These are phyloP conservation scores for Calvadosia cruxmelitensis DNA, from an alignment of 30 jellyfish, hydroid and myxozoan species.

Conservation along the genomic window DNA sequence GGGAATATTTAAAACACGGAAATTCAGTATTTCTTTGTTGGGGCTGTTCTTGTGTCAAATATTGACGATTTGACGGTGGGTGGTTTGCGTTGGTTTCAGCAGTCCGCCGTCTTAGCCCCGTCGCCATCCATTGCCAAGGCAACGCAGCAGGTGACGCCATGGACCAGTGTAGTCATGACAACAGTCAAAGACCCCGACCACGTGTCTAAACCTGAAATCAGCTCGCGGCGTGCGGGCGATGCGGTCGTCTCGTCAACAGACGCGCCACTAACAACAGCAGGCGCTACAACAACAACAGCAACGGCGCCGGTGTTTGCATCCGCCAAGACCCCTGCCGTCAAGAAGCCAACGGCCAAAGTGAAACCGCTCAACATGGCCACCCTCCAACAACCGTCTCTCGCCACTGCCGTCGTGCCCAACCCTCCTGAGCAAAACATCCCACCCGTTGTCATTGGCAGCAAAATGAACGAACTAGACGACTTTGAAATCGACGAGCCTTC, in stretches of 20 bases:
- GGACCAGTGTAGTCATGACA: conserved; percentile 1
- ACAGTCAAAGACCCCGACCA: conserved; percentile 4
- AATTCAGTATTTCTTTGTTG: no score
- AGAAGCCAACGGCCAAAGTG: conserved; percentile 97
- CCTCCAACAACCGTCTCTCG: not conserved
- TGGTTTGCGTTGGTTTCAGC: no score
- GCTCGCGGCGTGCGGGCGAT: conserved; percentile 9
- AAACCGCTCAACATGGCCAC: conserved; percentile 57
- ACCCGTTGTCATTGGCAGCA: not conserved
- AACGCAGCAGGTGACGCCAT: not conserved
- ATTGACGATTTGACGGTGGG: no score
- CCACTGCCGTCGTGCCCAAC: conserved; percentile 17
- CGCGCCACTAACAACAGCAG: not conserved
- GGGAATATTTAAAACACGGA: no score
- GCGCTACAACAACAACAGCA: conserved; percentile 17
- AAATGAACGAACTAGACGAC: conserved; percentile 92
- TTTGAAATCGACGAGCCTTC: conserved; percentile 52
- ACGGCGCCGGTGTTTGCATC: conserved; percentile 57
- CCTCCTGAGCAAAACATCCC: conserved; percentile 11
- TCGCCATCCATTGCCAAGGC: no score
- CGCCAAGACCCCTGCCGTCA: conserved; percentile 14
- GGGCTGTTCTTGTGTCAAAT: no score
- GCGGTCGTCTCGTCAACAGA: not conserved
- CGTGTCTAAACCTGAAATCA: not conserved
- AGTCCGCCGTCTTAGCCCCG: no score